Percentiles rank a stretch among this genome's conserved stretches.
Evolutionary conservation across 2,113 vertebrate species (phyloP).

Genomic region (Nothocercus nigrocapillus): DNA sequence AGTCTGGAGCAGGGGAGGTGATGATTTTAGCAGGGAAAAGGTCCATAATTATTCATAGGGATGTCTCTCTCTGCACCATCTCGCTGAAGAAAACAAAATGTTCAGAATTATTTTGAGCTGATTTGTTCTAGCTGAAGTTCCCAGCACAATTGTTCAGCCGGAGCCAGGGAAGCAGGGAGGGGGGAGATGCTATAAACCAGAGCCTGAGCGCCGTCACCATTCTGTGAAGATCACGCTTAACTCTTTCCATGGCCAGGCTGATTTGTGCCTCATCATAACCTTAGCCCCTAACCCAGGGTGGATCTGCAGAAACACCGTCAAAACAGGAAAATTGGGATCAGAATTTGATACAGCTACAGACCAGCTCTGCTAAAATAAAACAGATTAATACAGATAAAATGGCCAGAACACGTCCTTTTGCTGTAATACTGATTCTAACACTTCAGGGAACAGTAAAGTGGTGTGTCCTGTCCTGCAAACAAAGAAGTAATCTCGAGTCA

Average conservation of each 20-base stretch:
- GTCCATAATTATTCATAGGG: neutral
- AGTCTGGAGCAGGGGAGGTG: neutral
- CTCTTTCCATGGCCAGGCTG: neutral
- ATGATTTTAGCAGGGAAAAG: neutral
- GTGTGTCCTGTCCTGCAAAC: rapidly evolving
- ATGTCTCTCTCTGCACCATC: neutral
- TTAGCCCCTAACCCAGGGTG: neutral
- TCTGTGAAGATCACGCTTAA: neutral
- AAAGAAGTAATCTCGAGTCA: neutral
- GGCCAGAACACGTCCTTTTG: neutral
- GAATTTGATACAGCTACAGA: neutral
- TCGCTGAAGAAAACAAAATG: neutral
- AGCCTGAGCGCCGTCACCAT: neutral
- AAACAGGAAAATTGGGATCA: neutral
- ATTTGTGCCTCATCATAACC: neutral
- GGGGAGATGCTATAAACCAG: neutral
- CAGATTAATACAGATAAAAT: neutral
- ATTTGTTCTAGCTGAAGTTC: neutral
- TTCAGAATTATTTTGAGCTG: neutral
- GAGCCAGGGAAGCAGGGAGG: neutral
- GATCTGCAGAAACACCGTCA: neutral
- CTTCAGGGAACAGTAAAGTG: neutral
- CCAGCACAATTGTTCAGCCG: neutral
- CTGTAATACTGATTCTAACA: neutral
- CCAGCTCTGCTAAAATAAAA: neutral